A percentile compares a stretch with the other conserved stretches of the same genome.
phyloP scores from a whole-genome alignment of 2,113 vertebrate species.

The Sceloporus undulatus region DNA sequence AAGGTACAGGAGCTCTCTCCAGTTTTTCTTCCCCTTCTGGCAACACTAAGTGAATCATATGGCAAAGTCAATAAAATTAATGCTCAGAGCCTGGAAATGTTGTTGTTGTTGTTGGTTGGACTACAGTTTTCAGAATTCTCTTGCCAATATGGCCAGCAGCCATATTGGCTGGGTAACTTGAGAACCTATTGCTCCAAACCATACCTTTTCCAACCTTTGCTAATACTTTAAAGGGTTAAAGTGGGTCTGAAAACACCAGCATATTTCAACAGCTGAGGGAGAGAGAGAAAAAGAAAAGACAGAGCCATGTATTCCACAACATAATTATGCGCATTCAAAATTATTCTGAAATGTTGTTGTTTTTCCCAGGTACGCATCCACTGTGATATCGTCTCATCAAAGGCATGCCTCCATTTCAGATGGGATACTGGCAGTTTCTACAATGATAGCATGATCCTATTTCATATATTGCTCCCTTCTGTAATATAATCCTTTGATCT shows the following conservation, averaged over 20 bases:
- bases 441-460: constrained; percentile 26
- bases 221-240: not conserved
- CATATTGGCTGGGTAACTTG: no score
- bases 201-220: no score
- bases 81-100: no score
- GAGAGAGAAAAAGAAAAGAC: not conserved
- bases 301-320: accelerated
- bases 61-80: not conserved
- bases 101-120: no score
- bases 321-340: constrained; percentile 25
- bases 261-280: not conserved
- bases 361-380: constrained; percentile 24
- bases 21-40: no score
- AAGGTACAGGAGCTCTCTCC: no score
- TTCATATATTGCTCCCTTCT: constrained; percentile 45
- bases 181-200: no score
- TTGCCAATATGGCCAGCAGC: no score
- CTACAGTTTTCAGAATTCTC: no score
- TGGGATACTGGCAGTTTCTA: constrained; percentile 19
- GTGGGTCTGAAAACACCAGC: not conserved
- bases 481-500: constrained; percentile 67
- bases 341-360: constrained; percentile 30
- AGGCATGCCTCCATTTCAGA: constrained; percentile 17
- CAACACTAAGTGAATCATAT: not conserved
- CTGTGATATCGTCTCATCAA: accelerated